Evolutionary conservation across 2,113 vertebrate species (phyloP), one percentile per base, ranked within the genome.

Genomic region (Pomatostomus ruficeps): DNA sequence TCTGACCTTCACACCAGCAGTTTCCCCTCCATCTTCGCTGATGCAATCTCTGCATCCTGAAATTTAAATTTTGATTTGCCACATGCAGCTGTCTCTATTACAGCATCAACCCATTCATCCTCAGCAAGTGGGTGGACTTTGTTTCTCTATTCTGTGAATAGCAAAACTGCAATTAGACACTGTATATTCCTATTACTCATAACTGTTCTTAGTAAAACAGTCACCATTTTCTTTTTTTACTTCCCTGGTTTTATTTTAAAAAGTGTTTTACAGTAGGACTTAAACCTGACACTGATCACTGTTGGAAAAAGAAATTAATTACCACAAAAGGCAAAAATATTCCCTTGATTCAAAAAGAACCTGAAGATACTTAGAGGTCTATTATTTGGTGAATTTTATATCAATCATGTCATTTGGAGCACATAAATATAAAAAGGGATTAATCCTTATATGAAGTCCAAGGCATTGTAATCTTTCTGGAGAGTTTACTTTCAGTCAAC

Each of bases 81-180:
- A 82, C 42, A 80, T 61, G 25, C 49, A 91, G 28, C 25, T 94
- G n/a, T 68, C 17, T 71, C 66, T 76, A 45, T 85, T 90, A 90
- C 52, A 91, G 66, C 58, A 93, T 85, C 90, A 91, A 42, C 14
- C 33, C 90, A 76, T 96, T 93, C 85, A 83, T 70, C 54, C 33
- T 90, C 58, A 88, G 71, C 29, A 91, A 65, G 93, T 88, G 75
- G 74, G 90, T 83, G 62, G 85, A 93, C 67, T 94, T 87, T 78
- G 40, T 81, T 95, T 89, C 66, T 81, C 52, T 65, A n/a, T 75
- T 93, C 77, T 87, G 43, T 95, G 95, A 94, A 93, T 76, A 85
- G 75, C 62, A 93, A 94, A 89, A 65, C 78, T 82, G 42, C 74
- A 76, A 85, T 89, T 85, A 93, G 40, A 58, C 77, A 38, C 45